These are phyloP conservation scores for Amaurobius ferox DNA, from an alignment of 2,888 invertebrate species.

Conservation along the genomic window DNA sequence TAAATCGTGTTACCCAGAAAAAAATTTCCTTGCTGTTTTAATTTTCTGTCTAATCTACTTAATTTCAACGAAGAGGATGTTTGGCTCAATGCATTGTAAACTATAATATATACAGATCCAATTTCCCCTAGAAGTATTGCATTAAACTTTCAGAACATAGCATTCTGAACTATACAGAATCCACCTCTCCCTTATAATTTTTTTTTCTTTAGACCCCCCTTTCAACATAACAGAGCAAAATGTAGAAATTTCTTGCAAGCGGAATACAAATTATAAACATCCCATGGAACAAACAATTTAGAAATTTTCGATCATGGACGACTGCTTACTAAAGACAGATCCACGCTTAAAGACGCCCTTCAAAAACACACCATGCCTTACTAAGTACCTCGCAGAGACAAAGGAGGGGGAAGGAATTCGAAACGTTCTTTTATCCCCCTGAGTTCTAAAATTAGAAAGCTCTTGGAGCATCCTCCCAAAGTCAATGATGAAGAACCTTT, in stretches of 20 bases:
- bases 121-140: background rate
- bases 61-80: too few species aligned
- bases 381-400: conserved; percentile 6
- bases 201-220: background rate
- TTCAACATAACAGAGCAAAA: too few species aligned
- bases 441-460: conserved; percentile 42
- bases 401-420: background rate
- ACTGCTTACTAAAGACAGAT: background rate
- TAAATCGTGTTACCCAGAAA: too few species aligned
- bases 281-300: background rate
- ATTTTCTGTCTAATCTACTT: too few species aligned
- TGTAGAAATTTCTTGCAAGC: too few species aligned
- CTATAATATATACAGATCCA: too few species aligned
- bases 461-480: conserved; percentile 28
- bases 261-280: too few species aligned
- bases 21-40: too few species aligned
- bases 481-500: conserved; percentile 45
- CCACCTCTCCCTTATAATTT: background rate
- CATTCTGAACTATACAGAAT: too few species aligned
- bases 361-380: background rate
- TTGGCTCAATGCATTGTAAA: too few species aligned
- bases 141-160: too few species aligned
- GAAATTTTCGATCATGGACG: background rate
- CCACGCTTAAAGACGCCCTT: background rate
- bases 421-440: background rate